Conservation (phyloP, 2,888 invertebrate species). For the Taphrorychus bicolor region DNA sequence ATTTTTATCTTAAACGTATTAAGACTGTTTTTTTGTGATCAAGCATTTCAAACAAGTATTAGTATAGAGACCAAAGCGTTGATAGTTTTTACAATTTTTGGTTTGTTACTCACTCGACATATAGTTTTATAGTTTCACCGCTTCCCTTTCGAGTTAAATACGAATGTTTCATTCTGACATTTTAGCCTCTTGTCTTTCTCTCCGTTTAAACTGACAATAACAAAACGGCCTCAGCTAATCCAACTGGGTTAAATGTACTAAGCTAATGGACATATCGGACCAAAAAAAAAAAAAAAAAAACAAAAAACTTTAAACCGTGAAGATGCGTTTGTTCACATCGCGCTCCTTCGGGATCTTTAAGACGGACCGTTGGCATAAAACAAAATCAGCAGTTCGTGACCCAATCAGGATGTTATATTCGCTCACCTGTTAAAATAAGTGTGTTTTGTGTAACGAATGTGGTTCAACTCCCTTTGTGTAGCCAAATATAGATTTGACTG, state of each 20-base stretch:
- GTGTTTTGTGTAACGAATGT: conserved; percentile 55
- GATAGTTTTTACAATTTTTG: not conserved
- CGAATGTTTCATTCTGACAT: conserved; percentile 26
- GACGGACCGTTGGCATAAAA: conserved; percentile 32
- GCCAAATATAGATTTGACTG: conserved; percentile 27
- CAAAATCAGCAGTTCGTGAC: conserved; percentile 51
- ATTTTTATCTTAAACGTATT: conserved; percentile 10
- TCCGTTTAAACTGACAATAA: not conserved
- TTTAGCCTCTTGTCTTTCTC: too few relatives aligned
- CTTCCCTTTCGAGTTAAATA: too few relatives aligned
- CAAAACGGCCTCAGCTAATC: not conserved
- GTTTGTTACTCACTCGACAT: not conserved
- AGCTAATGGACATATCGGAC: conserved; percentile 33
- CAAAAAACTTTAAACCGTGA: conserved; percentile 26
- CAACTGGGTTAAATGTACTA: conserved; percentile 30
- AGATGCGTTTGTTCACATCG: conserved; percentile 41
- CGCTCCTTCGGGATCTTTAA: conserved; percentile 10
- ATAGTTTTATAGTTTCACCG: too few relatives aligned
- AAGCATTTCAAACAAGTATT: conserved; percentile 13
- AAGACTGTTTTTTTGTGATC: not conserved
- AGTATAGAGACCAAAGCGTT: conserved; percentile 19
- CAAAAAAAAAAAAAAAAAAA: conserved; percentile 27
- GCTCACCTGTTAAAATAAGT: conserved; percentile 58
- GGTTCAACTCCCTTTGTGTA: conserved; percentile 45
- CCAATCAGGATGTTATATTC: conserved; percentile 50